phyloP scores from a whole-genome alignment of 2,113 vertebrate species.

The Dinomys branickii region DNA sequence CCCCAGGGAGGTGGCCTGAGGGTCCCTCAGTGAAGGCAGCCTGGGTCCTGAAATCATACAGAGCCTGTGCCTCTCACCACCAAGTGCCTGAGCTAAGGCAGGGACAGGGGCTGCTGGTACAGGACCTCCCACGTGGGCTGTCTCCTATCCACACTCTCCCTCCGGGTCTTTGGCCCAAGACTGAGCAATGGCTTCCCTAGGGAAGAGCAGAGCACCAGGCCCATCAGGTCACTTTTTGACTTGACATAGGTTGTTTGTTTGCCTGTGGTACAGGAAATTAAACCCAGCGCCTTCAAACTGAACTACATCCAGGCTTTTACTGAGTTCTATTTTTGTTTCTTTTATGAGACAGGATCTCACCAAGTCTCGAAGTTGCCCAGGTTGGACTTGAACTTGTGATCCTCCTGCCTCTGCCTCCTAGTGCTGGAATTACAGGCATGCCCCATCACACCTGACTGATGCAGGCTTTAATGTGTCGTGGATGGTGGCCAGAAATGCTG shows the following conservation, averaged over 20 bases:
- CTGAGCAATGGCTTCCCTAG: not conserved
- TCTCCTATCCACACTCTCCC: too few species aligned
- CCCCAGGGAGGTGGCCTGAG: not conserved
- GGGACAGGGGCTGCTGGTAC: too few species aligned
- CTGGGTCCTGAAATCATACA: fast-evolving
- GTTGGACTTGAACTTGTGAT: not conserved
- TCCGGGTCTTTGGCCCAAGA: not conserved
- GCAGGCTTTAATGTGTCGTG: not conserved
- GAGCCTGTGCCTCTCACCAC: fast-evolving
- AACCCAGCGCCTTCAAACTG: not conserved
- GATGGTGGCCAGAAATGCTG: not conserved
- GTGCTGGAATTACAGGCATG: not conserved
- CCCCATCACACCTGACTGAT: not conserved
- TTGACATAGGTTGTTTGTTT: not conserved
- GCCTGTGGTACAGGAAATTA: not conserved
- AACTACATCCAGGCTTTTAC: not conserved
- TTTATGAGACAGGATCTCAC: not conserved
- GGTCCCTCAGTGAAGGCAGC: not conserved
- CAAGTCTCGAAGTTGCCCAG: not conserved
- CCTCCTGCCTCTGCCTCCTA: not conserved
- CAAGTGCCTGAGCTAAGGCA: not conserved
- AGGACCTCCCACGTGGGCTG: fast-evolving
- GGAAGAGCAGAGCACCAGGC: not conserved
- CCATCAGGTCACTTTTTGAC: not conserved
- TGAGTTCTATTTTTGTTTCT: not conserved